These are phyloP conservation scores for Zaprionus davidi DNA, from an alignment of 1,140 invertebrate species.

Conservation along the genomic window DNA sequence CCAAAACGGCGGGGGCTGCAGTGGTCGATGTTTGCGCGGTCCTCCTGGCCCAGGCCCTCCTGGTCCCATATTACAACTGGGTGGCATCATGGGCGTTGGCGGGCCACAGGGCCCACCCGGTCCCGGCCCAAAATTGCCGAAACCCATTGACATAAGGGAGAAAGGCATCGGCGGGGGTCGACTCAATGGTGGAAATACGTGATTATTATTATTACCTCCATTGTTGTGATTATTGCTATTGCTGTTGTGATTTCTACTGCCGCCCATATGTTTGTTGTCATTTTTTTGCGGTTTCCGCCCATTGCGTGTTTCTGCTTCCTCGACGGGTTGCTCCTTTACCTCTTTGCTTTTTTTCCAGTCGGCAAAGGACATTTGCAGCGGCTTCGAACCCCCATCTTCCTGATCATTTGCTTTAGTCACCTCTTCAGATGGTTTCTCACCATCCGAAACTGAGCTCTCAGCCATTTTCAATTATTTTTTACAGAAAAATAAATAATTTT, in stretches of 20 bases:
- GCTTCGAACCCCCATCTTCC: constrained; percentile 15
- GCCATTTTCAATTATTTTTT: constrained; percentile 30
- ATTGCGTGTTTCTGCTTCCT: constrained; percentile 12
- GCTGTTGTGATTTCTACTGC: constrained; percentile 20
- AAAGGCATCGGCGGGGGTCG: constrained; percentile 66
- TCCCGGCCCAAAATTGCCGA: constrained; percentile 54
- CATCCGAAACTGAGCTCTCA: constrained; percentile 31
- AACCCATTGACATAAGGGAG: constrained; percentile 56
- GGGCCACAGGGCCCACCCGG: constrained; percentile 30
- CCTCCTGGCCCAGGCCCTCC: constrained; percentile 26
- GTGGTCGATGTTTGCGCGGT: constrained; percentile 43
- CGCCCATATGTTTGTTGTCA: constrained; percentile 19
- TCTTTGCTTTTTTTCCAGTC: constrained; percentile 76
- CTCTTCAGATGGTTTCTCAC: neutral
- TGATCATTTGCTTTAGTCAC: neutral
- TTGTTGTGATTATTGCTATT: constrained; percentile 17
- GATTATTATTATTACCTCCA: constrained; percentile 31
- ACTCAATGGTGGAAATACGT: constrained; percentile 41
- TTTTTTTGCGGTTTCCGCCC: constrained; percentile 43
- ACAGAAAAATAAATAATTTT: constrained; percentile 16
- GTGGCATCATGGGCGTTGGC: constrained; percentile 29
- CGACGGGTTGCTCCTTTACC: constrained; percentile 22
- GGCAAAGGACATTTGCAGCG: constrained; percentile 67
- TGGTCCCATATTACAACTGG: constrained; percentile 24
- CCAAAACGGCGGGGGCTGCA: constrained; percentile 72